Evolutionary conservation across 1,140 invertebrate genomes (phyloP).

Genomic region (Mercenaria mercenaria): DNA sequence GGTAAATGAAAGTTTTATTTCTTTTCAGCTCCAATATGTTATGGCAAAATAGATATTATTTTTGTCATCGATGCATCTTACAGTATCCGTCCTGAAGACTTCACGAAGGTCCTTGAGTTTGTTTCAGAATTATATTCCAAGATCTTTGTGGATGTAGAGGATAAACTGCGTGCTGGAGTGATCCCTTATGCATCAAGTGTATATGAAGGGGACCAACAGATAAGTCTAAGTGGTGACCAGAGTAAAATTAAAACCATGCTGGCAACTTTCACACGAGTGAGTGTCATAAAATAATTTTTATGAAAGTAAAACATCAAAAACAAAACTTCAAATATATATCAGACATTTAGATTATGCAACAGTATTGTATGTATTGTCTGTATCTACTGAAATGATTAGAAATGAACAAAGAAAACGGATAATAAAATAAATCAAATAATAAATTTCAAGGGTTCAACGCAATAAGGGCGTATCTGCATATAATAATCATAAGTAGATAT

Average conservation of each 20-base stretch:
- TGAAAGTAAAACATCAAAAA: too few species aligned
- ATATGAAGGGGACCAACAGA: neutral
- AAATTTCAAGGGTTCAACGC: too few species aligned
- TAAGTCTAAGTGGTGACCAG: conserved; percentile 13
- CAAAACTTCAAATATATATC: too few species aligned
- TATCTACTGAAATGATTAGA: too few species aligned
- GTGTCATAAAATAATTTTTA: too few species aligned
- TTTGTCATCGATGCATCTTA: conserved; percentile 50
- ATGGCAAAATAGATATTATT: conserved; percentile 46
- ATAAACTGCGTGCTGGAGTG: conserved; percentile 26
- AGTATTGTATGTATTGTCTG: too few species aligned
- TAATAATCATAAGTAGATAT: too few species aligned
- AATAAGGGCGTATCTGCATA: too few species aligned
- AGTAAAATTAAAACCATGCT: neutral
- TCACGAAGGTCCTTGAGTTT: neutral
- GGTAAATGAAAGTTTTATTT: too few species aligned
- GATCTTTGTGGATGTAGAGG: neutral
- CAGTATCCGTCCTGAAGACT: conserved; percentile 25
- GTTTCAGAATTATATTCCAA: neutral
- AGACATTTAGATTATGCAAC: too few species aligned
- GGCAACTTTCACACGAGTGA: neutral
- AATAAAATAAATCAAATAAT: too few species aligned
- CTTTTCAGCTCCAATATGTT: conserved; percentile 31
- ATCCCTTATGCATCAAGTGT: conserved; percentile 29
- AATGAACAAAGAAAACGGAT: too few species aligned